Percentiles rank a stretch among this genome's conserved stretches.
phyloP scores from a whole-genome alignment of 1,140 invertebrate species.

The Drosophila nasuta region DNA sequence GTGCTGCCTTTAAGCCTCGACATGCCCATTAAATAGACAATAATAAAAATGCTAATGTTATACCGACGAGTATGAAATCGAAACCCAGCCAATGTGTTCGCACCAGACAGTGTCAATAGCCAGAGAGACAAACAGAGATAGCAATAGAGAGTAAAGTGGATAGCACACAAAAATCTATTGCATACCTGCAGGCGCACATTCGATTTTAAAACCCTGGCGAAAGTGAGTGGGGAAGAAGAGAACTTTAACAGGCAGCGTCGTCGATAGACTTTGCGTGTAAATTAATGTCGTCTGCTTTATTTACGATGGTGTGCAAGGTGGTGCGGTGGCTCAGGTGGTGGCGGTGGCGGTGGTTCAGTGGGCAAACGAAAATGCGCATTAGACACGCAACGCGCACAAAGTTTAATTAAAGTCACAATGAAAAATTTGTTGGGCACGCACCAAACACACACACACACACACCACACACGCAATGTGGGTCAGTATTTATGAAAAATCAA shows the following conservation, averaged over 20 bases:
- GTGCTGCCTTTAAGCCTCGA: slow-evolving; percentile 43
- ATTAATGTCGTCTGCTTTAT: slow-evolving; percentile 57
- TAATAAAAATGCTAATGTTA: slow-evolving; percentile 61
- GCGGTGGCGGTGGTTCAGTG: background rate
- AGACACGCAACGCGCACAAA: slow-evolving; percentile 55
- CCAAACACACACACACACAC: background rate
- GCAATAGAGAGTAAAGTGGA: background rate
- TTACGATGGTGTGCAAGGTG: slow-evolving; percentile 45
- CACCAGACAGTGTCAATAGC: slow-evolving; percentile 56
- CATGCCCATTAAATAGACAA: slow-evolving; percentile 35
- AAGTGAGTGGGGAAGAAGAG: background rate
- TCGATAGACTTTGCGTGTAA: slow-evolving; percentile 38
- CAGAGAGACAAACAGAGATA: background rate
- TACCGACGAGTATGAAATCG: slow-evolving; percentile 25
- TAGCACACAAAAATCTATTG: background rate
- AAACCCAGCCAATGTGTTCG: slow-evolving; percentile 55
- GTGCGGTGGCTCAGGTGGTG: background rate
- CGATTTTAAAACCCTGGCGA: slow-evolving; percentile 29
- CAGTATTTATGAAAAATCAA: slow-evolving; percentile 63
- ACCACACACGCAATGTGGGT: slow-evolving; percentile 61
- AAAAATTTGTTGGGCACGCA: slow-evolving; percentile 54
- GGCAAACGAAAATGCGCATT: slow-evolving; percentile 48
- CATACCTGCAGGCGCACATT: slow-evolving; percentile 34
- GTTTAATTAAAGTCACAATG: slow-evolving; percentile 76
- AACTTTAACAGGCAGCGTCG: background rate